Evolutionary conservation across 2,888 invertebrate species (phyloP), one percentile per base, ranked within the genome.

Genomic region (Trissoscelio sp.): DNA sequence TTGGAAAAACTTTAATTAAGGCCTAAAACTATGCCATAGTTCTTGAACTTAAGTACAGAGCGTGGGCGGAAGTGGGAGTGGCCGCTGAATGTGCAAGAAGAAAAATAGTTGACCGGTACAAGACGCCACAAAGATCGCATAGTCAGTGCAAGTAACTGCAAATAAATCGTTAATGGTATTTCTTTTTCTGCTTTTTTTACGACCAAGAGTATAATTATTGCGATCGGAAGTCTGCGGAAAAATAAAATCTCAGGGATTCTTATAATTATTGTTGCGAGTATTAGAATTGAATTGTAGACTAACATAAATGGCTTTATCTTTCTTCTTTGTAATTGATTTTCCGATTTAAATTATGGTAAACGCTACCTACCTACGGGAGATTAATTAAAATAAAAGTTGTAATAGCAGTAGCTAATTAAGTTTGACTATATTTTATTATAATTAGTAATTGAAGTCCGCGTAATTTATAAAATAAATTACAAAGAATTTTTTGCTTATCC

Each of bases 1-100:
- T 64, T 22, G 14, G 48, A 51, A 51, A 48, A 64, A 64, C 64
- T 48, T 64, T 64, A 64, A 64, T 64, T 64, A 66, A 66, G 39
- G 39, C 53, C 53, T 66, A 66, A 53, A 66, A 66, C 37, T 51
- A 20, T 53, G 28, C 53, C 53, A 28, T 53, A 66, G 66, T 53
- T 66, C 39, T 51, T 53, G 22, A 66, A 39, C 53, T 53, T 66
- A 66, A 66, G 28, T 66, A 53, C 39, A 66, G 51, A 39, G 66
- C 12, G 66, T 51, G 34, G 66, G 53, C 34, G 53, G 66, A 66
- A 53, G 53, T 66, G n/a, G 66, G 53, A 53, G 66, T 53, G 51
- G 51, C n/a, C 22, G 22, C 48, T 51, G 51, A 64, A 64, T 51
- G 37, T n/a, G 22, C 64, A 22, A 31, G 22, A 31, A 37, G 24